phyloP scores from a whole-genome alignment of 2,888 invertebrate species.

The Pristionchus exspectatus region DNA sequence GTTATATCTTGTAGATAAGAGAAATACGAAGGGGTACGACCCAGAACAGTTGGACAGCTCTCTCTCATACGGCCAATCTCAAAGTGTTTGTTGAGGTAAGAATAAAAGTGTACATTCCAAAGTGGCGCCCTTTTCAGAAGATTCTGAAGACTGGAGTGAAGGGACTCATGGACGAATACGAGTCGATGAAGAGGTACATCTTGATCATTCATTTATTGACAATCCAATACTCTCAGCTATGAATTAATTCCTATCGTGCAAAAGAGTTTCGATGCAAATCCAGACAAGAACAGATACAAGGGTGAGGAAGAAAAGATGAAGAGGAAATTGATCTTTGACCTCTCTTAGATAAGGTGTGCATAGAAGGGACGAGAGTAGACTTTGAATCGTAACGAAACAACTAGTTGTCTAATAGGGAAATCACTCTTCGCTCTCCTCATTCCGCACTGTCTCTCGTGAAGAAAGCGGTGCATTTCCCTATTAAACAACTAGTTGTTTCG shows the following conservation, averaged over 20 bases:
- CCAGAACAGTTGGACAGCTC: not conserved
- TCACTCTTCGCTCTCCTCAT: too few species aligned
- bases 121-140: not conserved
- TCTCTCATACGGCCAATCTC: not conserved
- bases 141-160: not conserved
- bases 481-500: too few species aligned
- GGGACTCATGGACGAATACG: slow-evolving; percentile 1
- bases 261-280: not conserved
- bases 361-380: slow-evolving; percentile 16
- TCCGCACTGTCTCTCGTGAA: too few species aligned
- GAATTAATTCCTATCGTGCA: not conserved
- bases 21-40: not conserved
- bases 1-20: not conserved
- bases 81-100: not conserved
- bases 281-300: slow-evolving; percentile 33
- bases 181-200: slow-evolving; percentile 1
- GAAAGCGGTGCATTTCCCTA: too few species aligned
- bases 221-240: not conserved
- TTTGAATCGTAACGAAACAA: too few species aligned
- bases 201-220: not conserved
- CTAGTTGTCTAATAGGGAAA: too few species aligned
- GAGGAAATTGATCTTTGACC: not conserved
- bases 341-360: not conserved
- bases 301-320: not conserved
- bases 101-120: not conserved